Percentiles rank a stretch among this genome's conserved stretches.
phyloP scores from a whole-genome alignment of 2,113 vertebrate species.

The Sander vitreus region DNA sequence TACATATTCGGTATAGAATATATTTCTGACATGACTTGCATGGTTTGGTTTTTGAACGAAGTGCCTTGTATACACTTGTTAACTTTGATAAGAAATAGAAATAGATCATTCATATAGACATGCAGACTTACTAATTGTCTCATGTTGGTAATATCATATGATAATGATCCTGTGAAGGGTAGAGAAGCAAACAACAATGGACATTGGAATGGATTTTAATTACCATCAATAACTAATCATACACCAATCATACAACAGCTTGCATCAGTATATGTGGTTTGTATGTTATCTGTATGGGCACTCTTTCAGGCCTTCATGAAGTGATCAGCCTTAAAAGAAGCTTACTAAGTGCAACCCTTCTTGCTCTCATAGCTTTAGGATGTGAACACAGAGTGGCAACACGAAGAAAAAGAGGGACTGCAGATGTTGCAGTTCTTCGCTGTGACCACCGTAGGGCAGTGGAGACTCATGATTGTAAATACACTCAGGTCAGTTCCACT shows the following conservation, averaged over 20 bases:
- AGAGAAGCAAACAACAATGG: background rate
- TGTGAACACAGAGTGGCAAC: background rate
- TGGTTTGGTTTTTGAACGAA: background rate
- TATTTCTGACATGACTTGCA: background rate
- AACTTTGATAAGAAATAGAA: background rate
- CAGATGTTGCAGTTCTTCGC: slow-evolving; percentile 15
- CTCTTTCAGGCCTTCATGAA: background rate
- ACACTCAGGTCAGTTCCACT: background rate
- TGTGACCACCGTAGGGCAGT: slow-evolving; percentile 40
- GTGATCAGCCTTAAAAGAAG: background rate
- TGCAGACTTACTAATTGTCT: background rate
- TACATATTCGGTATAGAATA: background rate
- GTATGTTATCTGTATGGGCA: background rate
- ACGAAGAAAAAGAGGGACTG: accelerated
- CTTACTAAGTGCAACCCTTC: background rate
- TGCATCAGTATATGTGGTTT: background rate
- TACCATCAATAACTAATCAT: background rate
- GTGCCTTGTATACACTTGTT: no score
- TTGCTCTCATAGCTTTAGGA: background rate
- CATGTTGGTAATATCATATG: background rate
- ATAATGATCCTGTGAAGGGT: background rate
- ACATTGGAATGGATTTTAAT: background rate
- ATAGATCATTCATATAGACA: background rate
- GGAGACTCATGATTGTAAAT: background rate
- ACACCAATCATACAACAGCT: background rate